Base-by-base conservation (phyloP, 37 sponge, comb jelly and placozoan genomes). In the Eunapius fragilis region DNA sequence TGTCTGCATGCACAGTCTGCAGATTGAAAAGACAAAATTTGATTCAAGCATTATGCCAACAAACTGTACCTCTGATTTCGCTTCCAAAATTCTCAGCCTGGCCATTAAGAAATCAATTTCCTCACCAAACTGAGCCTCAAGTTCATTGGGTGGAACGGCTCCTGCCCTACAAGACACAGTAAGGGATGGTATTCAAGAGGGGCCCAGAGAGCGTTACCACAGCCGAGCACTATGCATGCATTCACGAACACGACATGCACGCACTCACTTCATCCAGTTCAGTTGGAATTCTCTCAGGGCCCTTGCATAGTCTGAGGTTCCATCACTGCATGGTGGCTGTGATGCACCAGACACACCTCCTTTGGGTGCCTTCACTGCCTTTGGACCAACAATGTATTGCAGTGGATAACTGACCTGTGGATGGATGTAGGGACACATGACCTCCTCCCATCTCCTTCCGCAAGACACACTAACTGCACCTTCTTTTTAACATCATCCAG, bases 221-320 rank as follows among this genome's bases (percentile, higher is more conserved):
- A 34, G 25, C 22, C 41, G 36, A 25, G 5, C 23, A 26, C 35
- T 38, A 17, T 25, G 3, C 25, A 70, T 10, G 5, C 31, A 37
- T 31, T 5, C 45, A 38, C 25, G 73, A 7, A 47, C 13, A 13
- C 37, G 38, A 23, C 9, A 45, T 23, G 11, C 3, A 33, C 27
- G 25, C n/a, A 45, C 80, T 36, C 49, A 91, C 92, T 72, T 87
- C 50, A 91, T 76, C 87, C 92, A 91, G 49, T 91, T 81, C 31
- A 91, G 80, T 45, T 87, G 87, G 73, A 87, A 80, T 0, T 87
- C 92, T 72, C 87, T 87, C 48, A 87, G 34, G 70, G 92, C 92
- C 45, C 75, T 79, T 12, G 37, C 35, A 74, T 87, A 87, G 5
- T 83, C 84, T 23, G 26, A 38, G 17, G 69, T n/a, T 37, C 31